Base-by-base conservation (phyloP, 2,888 invertebrate genomes). In the Phortica okadai region DNA sequence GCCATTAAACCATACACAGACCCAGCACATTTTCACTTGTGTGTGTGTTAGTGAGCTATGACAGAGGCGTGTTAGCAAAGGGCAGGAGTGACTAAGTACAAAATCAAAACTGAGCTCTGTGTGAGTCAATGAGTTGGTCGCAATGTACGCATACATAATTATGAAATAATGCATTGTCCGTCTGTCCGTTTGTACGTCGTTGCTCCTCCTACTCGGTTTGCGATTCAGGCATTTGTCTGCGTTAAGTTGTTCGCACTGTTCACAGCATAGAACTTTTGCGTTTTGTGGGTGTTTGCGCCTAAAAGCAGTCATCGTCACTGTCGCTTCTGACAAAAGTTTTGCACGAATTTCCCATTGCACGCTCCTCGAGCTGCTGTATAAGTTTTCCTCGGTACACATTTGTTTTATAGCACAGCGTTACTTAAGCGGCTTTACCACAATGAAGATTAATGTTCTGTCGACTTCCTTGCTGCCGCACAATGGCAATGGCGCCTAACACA, bases 121-220 rank as follows among this genome's bases (percentile, higher is more conserved):
- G 58, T 76, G 2, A 80, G 80, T 74, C 78, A 41, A 25, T 14
- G 21, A 41, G 11, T 78, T 82, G 81, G 82, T 85, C 83, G 86
- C 89, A 82, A 84, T 88, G 82, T 84, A 84, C 82, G 87, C 88
- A 89, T 89, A 86, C 89, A 88, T 89, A 89, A 89, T 89, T 89
- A 89, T 89, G 88, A 89, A 88, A 88, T 89, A 89, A 88, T 88
- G 87, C 84, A 78, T 54, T 79, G 79, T 81, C 78, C 59, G n/a
- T 64, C 62, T 73, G 73, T 77, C 74, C 25, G 70, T 70, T 41
- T 25, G 59, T n/a, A 3, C 21, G 69, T 67, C 56, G n/a, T 45
- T 21, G 50, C 62, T 33, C 70, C 64, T 82, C 77, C 82, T 83
- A 78, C 86, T 86, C 85, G 85, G 87, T 86, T 84, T 81, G 21